Evolutionary conservation across 2,113 vertebrate species (phyloP), one percentile per base, ranked within the genome.

Genomic region (Phodopus roborovskii): DNA sequence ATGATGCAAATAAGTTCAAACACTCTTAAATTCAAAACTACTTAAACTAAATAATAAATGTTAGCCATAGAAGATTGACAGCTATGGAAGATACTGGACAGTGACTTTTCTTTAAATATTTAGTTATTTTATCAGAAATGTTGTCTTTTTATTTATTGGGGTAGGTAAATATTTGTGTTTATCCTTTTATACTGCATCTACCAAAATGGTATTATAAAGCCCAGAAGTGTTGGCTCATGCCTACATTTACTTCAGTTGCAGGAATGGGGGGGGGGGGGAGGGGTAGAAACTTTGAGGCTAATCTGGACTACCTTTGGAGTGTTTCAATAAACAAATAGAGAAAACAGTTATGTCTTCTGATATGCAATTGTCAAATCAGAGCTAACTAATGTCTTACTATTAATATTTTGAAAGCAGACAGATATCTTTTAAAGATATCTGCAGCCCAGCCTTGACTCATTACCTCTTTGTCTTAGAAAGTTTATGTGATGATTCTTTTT

Each of bases 31-130:
- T 70, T 64, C 24, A 93, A 90, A 92, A 87, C 22, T 88, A 28
- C 58, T 78, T n/a, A 93, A 97, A 75, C 45, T 30, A 85, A 85
- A 53, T 71, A 91, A 75, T 82, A 73, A 74, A 94, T 28, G 45
- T 26, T 82, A 96, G 53, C 79, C 20, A 45, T 42, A 62, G 90
- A 91, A 88, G 75, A 75, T 10, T 36, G 48, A 39, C 8, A 75
- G 7, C 3, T 1, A 71, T 74, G 53, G 12, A 39, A 87, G 90
- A 86, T 88, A 84, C 30, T 88, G 71, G 10, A 74, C 13, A 50
- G 19, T 56, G 50, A 68, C 50, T 94, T 90, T 97, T 92, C 56
- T 87, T 77, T 88, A 20, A 81, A 71, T 48, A 73, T 82, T 84
- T 84, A 66, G 2, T 19, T 79, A 79, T 92, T 78, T 30, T 79